These are phyloP conservation scores for Hestina assimilis DNA, from an alignment of 1,140 invertebrate species.

Conservation along the genomic window DNA sequence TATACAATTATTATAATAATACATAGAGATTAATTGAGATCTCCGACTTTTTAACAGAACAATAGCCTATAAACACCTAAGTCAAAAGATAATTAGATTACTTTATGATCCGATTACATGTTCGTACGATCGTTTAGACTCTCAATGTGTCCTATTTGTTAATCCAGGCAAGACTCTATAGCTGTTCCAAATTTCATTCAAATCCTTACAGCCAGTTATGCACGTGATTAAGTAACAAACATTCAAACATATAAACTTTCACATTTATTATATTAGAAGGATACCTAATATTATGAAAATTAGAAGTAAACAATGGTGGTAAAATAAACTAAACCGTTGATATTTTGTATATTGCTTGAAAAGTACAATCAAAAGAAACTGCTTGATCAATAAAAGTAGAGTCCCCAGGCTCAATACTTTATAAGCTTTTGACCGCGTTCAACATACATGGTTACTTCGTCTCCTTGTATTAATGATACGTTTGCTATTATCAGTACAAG, in stretches of 20 bases:
- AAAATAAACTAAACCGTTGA: too few relatives aligned
- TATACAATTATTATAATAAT: not conserved
- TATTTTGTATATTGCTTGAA: too few relatives aligned
- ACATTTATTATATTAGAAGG: too few relatives aligned
- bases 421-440: not conserved
- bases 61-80: slow-evolving; percentile 45
- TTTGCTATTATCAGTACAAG: slow-evolving; percentile 4
- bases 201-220: too few relatives aligned
- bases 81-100: slow-evolving; percentile 61
- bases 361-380: too few relatives aligned
- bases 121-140: slow-evolving; percentile 22
- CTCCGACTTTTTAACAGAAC: slow-evolving; percentile 50
- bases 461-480: not conserved
- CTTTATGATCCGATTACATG: slow-evolving; percentile 29
- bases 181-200: not conserved
- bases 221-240: too few relatives aligned
- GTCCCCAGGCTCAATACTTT: not conserved
- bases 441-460: not conserved
- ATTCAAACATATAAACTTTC: too few relatives aligned
- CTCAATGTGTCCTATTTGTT: too few relatives aligned
- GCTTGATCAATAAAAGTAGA: not conserved
- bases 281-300: too few relatives aligned
- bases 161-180: slow-evolving; percentile 20
- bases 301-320: too few relatives aligned
- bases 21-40: slow-evolving; percentile 5